These are phyloP conservation scores for Psittacula cyanocephala DNA, from an alignment of 2,113 vertebrate species.

Conservation along the genomic window DNA sequence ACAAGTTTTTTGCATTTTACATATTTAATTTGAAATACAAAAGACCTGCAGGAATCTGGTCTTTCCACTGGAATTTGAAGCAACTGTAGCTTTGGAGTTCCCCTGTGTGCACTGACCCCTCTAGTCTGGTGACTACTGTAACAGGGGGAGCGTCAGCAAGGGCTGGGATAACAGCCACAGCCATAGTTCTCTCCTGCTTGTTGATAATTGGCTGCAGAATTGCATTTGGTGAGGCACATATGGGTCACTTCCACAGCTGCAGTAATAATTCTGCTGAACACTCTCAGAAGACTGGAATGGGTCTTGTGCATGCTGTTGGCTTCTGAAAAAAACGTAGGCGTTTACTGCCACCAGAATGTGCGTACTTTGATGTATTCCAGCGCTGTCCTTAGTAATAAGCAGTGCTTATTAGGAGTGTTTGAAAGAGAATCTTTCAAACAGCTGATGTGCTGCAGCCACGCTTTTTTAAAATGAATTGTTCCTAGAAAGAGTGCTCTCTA, in stretches of 20 bases:
- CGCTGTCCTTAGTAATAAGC: not conserved
- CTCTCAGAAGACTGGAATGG: not conserved
- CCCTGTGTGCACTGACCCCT: not conserved
- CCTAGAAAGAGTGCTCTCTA: not conserved
- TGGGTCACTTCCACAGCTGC: not conserved
- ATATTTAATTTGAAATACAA: not conserved
- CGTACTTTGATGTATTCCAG: not conserved
- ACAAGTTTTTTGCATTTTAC: not conserved
- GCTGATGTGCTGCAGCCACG: not conserved
- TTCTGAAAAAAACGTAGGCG: not conserved
- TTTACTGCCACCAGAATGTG: not conserved
- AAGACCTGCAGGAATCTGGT: not conserved
- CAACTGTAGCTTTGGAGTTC: not conserved
- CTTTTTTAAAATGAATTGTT: not conserved
- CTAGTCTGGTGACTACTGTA: not conserved
- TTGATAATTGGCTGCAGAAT: not conserved
- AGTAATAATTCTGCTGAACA: not conserved
- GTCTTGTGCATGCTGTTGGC: not conserved
- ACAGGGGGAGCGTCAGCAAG: not conserved
- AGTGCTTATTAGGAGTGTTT: not conserved
- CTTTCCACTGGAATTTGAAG: not conserved
- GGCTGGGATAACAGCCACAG: not conserved
- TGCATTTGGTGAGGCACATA: not conserved
- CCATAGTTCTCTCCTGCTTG: not conserved
- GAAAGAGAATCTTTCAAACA: not conserved